Evolutionary conservation across 1,140 invertebrate genomes (phyloP).

Genomic region (Drosophila nebulosa): DNA sequence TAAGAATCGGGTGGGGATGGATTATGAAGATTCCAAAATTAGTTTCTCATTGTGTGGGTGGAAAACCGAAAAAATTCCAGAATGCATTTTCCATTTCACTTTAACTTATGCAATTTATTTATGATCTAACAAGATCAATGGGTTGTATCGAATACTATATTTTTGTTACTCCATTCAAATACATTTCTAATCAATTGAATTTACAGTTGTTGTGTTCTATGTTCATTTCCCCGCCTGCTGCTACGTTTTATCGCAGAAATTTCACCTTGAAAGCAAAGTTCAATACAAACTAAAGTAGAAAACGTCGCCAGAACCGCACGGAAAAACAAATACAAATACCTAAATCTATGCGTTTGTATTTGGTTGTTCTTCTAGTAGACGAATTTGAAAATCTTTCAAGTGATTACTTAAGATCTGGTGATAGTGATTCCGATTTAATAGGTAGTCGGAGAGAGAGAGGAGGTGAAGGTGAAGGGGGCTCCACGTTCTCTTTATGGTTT

Average conservation of each 20-base stretch:
- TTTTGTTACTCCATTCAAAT: constrained; percentile 23
- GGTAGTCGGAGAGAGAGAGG: constrained; percentile 5
- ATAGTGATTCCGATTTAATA: constrained; percentile 33
- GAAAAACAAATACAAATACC: constrained; percentile 8
- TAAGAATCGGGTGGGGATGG: neutral
- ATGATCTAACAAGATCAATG: neutral
- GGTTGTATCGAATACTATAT: neutral
- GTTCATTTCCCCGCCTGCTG: neutral
- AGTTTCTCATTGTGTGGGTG: constrained; percentile 21
- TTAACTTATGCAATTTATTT: neutral
- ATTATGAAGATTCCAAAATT: constrained; percentile 2
- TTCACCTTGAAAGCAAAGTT: constrained; percentile 65
- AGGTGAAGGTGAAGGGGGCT: neutral
- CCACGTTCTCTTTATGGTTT: neutral
- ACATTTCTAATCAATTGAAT: constrained; percentile 27
- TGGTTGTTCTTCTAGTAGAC: constrained; percentile 6
- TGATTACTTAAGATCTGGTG: constrained; percentile 59
- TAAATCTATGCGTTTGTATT: neutral
- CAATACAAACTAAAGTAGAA: constrained; percentile 41
- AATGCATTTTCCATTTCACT: neutral
- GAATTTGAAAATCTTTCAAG: constrained; percentile 24
- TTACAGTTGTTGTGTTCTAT: neutral
- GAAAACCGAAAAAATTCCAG: neutral
- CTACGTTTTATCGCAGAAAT: constrained; percentile 50
- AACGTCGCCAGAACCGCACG: constrained; percentile 20